phyloP scores from a whole-genome alignment of 23 tunicate genomes.

The Ascidia mentula region DNA sequence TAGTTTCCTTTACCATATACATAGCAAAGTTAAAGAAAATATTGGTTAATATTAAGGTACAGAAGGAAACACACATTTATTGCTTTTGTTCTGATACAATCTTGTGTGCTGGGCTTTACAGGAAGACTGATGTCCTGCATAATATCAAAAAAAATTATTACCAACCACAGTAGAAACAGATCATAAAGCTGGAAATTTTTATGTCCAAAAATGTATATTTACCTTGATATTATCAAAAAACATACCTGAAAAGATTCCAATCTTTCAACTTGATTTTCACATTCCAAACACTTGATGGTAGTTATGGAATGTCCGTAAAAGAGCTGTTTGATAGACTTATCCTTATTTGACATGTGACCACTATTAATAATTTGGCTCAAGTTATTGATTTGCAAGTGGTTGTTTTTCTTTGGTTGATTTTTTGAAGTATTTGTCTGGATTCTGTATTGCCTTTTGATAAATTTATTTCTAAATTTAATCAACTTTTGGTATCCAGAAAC shows the following conservation, averaged over 20 bases:
- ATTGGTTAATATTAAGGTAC: too few species aligned
- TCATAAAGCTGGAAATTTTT: too few species aligned
- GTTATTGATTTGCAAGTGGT: not conserved
- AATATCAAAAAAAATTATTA: too few species aligned
- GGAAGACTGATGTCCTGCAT: conserved; percentile 5
- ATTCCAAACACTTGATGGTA: conserved; percentile 60
- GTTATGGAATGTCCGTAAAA: conserved; percentile 62
- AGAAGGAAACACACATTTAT: too few species aligned
- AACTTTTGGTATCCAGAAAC: not conserved
- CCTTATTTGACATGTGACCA: not conserved
- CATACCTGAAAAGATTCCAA: conserved; percentile 63
- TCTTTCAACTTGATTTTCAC: conserved; percentile 43
- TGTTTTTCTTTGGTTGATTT: not conserved
- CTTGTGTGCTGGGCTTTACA: not conserved
- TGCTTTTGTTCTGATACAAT: too few species aligned
- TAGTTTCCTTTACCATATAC: too few species aligned
- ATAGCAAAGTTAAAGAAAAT: too few species aligned
- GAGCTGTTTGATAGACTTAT: conserved; percentile 27
- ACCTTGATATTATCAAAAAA: too few species aligned
- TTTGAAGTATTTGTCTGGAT: not conserved
- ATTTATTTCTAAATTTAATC: not conserved
- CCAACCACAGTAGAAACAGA: too few species aligned
- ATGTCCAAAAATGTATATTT: too few species aligned
- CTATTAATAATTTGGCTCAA: not conserved
- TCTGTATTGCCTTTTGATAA: not conserved